Percentiles rank a stretch among this genome's conserved stretches.
Evolutionary conservation across 1,140 invertebrate genomes (phyloP).

Genomic region (Diploscapter pachys): DNA sequence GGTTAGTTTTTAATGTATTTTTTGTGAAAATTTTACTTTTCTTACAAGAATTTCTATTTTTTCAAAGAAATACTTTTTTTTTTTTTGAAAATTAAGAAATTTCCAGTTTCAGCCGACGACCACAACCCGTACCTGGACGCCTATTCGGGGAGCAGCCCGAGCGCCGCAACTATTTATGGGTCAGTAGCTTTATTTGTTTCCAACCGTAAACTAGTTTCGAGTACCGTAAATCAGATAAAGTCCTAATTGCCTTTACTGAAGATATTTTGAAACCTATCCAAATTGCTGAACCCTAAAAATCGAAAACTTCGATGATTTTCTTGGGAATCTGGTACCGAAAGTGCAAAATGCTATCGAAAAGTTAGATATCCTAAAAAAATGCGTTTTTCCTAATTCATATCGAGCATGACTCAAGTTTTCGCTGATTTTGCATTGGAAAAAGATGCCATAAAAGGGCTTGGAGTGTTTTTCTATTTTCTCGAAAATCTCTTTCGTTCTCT

Average conservation of each 20-base stretch:
- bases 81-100: too few relatives aligned
- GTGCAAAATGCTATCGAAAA: not conserved
- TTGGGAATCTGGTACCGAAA: not conserved
- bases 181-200: constrained; percentile 1
- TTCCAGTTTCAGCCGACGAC: not conserved
- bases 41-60: not conserved
- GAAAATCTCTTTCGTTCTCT: too few relatives aligned
- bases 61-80: too few relatives aligned
- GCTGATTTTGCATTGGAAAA: too few relatives aligned
- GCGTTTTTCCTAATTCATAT: too few relatives aligned
- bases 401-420: too few relatives aligned
- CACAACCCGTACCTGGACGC: constrained; percentile 6
- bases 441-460: too few relatives aligned
- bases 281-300: too few relatives aligned
- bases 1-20: too few relatives aligned
- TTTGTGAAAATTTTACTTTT: not conserved
- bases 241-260: too few relatives aligned
- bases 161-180: constrained; percentile 15
- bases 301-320: not conserved
- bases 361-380: not conserved
- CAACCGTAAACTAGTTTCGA: not conserved
- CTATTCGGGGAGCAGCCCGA: not conserved
- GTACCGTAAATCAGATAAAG: not conserved
- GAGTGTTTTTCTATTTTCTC: too few relatives aligned
- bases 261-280: too few relatives aligned